These are phyloP conservation scores for Pelecanus crispus DNA, from an alignment of 2,113 vertebrate genomes.

Conservation along the genomic window DNA sequence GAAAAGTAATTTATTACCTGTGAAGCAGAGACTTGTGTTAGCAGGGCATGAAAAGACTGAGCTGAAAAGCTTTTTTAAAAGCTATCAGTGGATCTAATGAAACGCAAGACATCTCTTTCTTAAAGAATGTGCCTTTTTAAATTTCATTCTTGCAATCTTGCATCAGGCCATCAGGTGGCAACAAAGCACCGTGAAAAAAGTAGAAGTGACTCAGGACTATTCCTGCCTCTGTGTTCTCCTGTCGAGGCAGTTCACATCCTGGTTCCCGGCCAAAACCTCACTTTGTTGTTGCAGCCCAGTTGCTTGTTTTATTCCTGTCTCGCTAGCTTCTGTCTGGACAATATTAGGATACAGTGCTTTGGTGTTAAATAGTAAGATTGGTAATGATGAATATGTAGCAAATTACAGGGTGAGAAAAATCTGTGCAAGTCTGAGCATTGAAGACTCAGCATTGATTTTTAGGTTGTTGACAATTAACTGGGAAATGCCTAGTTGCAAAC, in stretches of 20 bases:
- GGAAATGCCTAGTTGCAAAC: background rate
- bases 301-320: background rate
- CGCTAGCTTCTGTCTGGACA: background rate
- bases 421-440: background rate
- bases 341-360: background rate
- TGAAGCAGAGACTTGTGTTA: background rate
- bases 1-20: background rate
- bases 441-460: background rate
- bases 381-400: background rate
- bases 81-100: background rate
- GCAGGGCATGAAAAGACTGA: background rate
- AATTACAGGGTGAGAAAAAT: background rate
- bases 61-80: background rate
- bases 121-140: background rate
- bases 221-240: accelerated
- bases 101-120: background rate
- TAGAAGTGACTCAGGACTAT: background rate
- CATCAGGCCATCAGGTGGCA: background rate
- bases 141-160: background rate
- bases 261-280: background rate
- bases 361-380: background rate
- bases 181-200: background rate
- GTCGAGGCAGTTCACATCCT: accelerated
- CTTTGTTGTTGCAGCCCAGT: background rate
- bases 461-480: background rate